Percentiles rank a stretch among this genome's conserved stretches.
Evolutionary conservation across 2,888 invertebrate genomes (phyloP).

Genomic region (Copidosoma aretas): DNA sequence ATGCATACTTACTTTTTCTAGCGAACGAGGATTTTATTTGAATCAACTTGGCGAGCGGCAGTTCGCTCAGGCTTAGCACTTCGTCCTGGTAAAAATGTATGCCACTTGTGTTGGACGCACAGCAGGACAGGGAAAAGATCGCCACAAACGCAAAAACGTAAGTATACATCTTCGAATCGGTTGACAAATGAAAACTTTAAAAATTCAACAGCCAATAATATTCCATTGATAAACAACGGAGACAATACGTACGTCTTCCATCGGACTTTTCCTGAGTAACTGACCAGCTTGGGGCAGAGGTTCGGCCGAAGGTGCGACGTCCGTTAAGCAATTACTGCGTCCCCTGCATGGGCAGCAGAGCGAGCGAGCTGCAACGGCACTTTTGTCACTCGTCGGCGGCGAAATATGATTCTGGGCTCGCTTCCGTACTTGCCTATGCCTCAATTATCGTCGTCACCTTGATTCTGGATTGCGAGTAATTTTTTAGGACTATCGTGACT

Average conservation of each 20-base stretch:
- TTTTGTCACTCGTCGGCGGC: background rate
- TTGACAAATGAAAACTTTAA: no score
- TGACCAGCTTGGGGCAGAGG: background rate
- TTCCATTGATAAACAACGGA: background rate
- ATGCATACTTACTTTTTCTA: conserved; percentile 45
- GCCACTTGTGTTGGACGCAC: conserved; percentile 17
- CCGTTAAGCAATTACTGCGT: conserved; percentile 26
- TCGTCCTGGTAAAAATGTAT: conserved; percentile 50
- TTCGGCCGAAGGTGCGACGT: conserved; percentile 5
- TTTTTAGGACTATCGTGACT: no score
- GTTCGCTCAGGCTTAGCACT: conserved; percentile 69
- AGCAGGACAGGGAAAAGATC: background rate
- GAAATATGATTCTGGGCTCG: background rate
- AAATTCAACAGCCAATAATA: no score
- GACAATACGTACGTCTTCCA: background rate
- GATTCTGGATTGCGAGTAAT: background rate
- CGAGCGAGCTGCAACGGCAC: conserved; percentile 18
- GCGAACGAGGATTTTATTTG: conserved; percentile 66
- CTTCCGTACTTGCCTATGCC: background rate
- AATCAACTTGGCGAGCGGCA: conserved; percentile 75
- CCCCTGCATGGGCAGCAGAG: conserved; percentile 45
- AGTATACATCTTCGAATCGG: no score
- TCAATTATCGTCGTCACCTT: no score
- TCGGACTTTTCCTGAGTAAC: background rate
- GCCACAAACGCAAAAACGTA: background rate